These are phyloP conservation scores for Herpetotheres cachinnans DNA, from an alignment of 2,113 vertebrate species.

Conservation along the genomic window DNA sequence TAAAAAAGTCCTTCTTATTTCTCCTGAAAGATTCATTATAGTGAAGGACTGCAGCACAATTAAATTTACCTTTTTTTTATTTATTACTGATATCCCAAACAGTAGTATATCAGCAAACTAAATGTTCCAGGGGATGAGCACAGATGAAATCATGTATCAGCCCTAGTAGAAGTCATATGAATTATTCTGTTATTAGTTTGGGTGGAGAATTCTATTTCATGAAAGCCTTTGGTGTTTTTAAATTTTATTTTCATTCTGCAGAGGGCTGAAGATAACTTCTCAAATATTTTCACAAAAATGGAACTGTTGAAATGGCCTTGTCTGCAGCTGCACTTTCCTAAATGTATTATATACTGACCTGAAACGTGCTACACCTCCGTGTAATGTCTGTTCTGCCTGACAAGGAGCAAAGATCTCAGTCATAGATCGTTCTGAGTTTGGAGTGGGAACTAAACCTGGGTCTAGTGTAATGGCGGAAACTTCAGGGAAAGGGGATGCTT, in stretches of 20 bases:
- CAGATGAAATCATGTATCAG: background rate
- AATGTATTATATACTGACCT: fast-evolving
- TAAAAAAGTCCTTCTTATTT: background rate
- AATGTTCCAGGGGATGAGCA: background rate
- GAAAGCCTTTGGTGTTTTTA: background rate
- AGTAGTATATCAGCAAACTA: background rate
- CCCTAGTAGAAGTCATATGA: background rate
- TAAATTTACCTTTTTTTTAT: background rate
- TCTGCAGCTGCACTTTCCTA: background rate
- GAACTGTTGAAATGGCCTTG: background rate
- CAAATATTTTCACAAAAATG: background rate
- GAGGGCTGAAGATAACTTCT: background rate
- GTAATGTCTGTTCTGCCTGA: background rate
- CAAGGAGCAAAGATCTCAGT: background rate
- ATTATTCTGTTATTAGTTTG: background rate
- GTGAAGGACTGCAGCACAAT: background rate
- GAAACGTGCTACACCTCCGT: fast-evolving
- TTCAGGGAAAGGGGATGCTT: background rate
- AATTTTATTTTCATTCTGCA: background rate
- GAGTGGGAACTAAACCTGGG: background rate
- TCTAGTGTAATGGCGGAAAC: background rate
- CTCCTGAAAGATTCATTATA: background rate
- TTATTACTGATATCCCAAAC: background rate
- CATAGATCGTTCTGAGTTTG: background rate
- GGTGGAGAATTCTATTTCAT: background rate